A percentile compares a stretch with the other conserved stretches of the same genome.
These are phyloP conservation scores for Pocillopora grandis DNA, from an alignment of 92 coral and sea anemone species.

Conservation along the genomic window DNA sequence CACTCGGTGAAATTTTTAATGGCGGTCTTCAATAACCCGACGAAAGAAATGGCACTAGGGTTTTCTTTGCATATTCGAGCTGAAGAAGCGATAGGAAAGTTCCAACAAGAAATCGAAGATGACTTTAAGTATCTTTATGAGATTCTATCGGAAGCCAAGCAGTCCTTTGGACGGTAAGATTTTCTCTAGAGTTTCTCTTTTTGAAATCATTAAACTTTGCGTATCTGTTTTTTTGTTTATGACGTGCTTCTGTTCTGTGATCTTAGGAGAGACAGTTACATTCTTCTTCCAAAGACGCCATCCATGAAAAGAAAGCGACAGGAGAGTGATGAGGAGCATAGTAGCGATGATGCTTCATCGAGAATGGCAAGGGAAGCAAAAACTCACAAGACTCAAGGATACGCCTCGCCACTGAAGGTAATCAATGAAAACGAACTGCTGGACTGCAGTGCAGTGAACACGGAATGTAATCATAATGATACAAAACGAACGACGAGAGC, in stretches of 20 bases:
- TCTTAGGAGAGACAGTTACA: slow-evolving; percentile 63
- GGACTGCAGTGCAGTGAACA: slow-evolving; percentile 1
- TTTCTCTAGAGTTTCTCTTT: not conserved
- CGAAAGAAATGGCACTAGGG: slow-evolving; percentile 41
- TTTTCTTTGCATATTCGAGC: slow-evolving; percentile 66
- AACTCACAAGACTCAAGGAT: slow-evolving; percentile 37
- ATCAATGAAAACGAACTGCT: slow-evolving; percentile 27
- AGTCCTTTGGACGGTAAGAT: slow-evolving; percentile 85
- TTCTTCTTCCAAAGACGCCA: slow-evolving; percentile 90
- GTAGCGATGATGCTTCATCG: slow-evolving; percentile 40
- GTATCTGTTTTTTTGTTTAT: not conserved
- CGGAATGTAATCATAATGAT: not conserved
- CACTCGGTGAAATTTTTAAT: slow-evolving; percentile 23
- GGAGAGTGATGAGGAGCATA: slow-evolving; percentile 43
- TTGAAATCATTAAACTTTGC: not conserved
- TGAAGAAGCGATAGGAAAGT: slow-evolving; percentile 56
- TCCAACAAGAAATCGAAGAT: slow-evolving; percentile 43
- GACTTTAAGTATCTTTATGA: slow-evolving; percentile 82
- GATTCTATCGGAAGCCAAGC: slow-evolving; percentile 79
- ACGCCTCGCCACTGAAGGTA: slow-evolving; percentile 34
- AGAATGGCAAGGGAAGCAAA: slow-evolving; percentile 7
- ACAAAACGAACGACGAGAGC: slow-evolving; percentile 29
- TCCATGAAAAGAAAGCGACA: slow-evolving; percentile 69
- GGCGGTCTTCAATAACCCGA: slow-evolving; percentile 45
- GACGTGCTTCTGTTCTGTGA: not conserved